Base-by-base conservation (phyloP, 2,888 invertebrate genomes). In the Isoperla grammatica region DNA sequence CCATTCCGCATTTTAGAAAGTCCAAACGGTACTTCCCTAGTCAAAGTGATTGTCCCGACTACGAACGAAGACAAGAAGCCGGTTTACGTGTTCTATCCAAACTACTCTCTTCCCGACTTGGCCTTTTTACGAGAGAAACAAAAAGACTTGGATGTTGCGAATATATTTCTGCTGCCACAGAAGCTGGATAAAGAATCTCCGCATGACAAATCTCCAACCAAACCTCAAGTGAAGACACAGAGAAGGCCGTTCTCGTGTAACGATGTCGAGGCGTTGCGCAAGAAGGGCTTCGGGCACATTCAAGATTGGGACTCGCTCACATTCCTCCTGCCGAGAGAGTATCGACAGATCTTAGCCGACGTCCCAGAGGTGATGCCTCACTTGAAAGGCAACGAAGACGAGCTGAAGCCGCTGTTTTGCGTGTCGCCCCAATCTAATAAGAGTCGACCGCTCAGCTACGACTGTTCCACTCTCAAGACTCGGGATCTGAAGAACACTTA, bases 301-400 rank as follows among this genome's bases (percentile, higher is more conserved):
- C 84, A 86, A 71, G 96, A 96, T 74, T 96, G 95, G 95, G 91
- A 93, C 69, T 95, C 94, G 0, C 77, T 96, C 56, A 91, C 90
- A 68, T 87, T 95, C 66, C 79, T 96, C 53, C 75, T 96, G 64
- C 96, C 96, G 2, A 78, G 81, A 65, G 93, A 96, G 73, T 92
- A 89, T 72, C 83, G 84, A 64, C 85, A 87, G 70, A 80, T 92
- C 65, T 73, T 94, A 54, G 81, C 86, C 13, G 89, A 90, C 72
- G 82, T 91, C 69, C 91, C 91, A 6, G 90, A 91, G 76, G 77
- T 90, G 49, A 80, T 83, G 65, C 81, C 80, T 68, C 82, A 85
- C 67, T 75, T 84, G 40, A 84, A 82, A 69, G 76, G 79, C 49
- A 80, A 77, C 65, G 81, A 82, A 64, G 75, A 76, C 56, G 79